A percentile compares a stretch with the other conserved stretches of the same genome.
Conservation (phyloP, 2,113 vertebrate species). For the Euleptes europaea region DNA sequence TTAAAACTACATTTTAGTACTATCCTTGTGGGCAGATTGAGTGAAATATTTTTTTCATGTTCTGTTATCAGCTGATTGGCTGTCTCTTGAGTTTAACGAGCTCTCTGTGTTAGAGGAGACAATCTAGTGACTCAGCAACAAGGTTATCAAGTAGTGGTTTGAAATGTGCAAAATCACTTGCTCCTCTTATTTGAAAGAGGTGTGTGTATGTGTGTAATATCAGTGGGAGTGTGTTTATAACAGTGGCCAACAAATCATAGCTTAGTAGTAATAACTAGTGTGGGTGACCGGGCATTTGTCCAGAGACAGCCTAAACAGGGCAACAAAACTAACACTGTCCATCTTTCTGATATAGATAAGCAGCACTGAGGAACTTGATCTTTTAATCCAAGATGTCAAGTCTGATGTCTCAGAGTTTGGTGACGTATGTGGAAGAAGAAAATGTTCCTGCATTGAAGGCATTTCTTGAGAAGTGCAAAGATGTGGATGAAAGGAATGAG, state of each 20-base stretch:
- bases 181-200: neutral
- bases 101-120: neutral
- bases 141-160: neutral
- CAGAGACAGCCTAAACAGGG: neutral
- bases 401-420: slow-evolving; percentile 87
- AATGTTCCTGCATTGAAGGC: slow-evolving; percentile 91
- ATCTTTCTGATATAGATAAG: slow-evolving; percentile 45
- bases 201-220: neutral
- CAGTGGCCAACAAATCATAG: neutral
- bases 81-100: slow-evolving; percentile 14
- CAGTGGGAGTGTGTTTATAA: slow-evolving; percentile 15
- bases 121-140: accelerated
- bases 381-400: slow-evolving; percentile 84
- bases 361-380: slow-evolving; percentile 23
- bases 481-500: slow-evolving; percentile 95
- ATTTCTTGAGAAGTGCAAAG: slow-evolving; percentile 92
- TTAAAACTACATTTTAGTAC: neutral
- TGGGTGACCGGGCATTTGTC: neutral
- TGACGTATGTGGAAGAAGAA: slow-evolving; percentile 93
- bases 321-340: neutral
- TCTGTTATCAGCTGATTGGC: neutral
- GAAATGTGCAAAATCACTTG: slow-evolving; percentile 20
- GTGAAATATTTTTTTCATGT: neutral
- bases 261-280: neutral
- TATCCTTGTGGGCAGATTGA: slow-evolving; percentile 9